Evolutionary conservation across 1,140 invertebrate species (phyloP).

Genomic region (Drosophila melanica): DNA sequence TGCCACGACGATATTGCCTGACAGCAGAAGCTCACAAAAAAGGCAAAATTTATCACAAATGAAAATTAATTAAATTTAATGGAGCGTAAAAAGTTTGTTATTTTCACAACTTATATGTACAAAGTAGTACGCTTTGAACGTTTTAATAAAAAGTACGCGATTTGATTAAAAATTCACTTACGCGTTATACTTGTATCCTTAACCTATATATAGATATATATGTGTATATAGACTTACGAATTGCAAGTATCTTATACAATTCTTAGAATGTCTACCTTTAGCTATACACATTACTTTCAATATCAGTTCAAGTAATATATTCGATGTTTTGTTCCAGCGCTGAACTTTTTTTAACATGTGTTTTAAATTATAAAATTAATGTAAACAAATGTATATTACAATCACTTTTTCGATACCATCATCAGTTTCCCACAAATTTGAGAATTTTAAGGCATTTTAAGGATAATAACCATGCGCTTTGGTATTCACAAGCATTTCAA

Average conservation of each 20-base stretch:
- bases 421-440: background rate
- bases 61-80: slow-evolving; percentile 80
- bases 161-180: slow-evolving; percentile 34
- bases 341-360: too few relatives aligned
- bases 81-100: slow-evolving; percentile 65
- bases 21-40: slow-evolving; percentile 45
- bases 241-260: too few relatives aligned
- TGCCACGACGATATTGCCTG: slow-evolving; percentile 33
- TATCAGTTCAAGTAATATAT: too few relatives aligned
- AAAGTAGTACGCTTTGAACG: slow-evolving; percentile 12
- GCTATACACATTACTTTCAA: too few relatives aligned
- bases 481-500: too few relatives aligned
- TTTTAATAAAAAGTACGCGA: slow-evolving; percentile 21
- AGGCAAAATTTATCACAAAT: slow-evolving; percentile 74
- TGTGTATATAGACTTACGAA: slow-evolving; percentile 2
- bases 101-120: slow-evolving; percentile 18
- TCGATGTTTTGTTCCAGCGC: too few relatives aligned
- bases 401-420: too few relatives aligned
- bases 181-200: background rate
- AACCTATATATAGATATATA: slow-evolving; percentile 1
- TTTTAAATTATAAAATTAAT: too few relatives aligned
- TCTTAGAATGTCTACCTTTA: too few relatives aligned
- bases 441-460: too few relatives aligned
- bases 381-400: too few relatives aligned
- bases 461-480: too few relatives aligned